phyloP scores from a whole-genome alignment of 1,140 invertebrate genomes.

The Drosophila sulfurigaster region DNA sequence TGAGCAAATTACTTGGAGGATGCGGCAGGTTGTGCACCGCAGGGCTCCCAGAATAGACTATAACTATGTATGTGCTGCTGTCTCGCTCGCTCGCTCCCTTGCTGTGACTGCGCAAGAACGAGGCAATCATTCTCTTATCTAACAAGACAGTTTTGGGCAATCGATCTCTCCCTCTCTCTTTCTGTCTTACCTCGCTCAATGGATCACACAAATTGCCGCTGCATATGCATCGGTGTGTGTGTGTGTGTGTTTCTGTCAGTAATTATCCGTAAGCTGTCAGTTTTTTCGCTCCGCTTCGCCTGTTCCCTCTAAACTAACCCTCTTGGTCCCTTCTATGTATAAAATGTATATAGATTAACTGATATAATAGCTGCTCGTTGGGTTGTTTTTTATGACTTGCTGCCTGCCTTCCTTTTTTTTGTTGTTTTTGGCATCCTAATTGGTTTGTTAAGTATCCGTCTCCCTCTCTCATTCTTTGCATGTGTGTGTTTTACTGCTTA shows the following conservation, averaged over 20 bases:
- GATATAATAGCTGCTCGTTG: slow-evolving; percentile 61
- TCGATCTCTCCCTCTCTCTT: slow-evolving; percentile 47
- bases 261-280: slow-evolving; percentile 84
- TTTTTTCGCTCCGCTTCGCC: slow-evolving; percentile 69
- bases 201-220: slow-evolving; percentile 79
- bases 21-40: slow-evolving; percentile 45
- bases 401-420: slow-evolving; percentile 39
- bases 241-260: slow-evolving; percentile 65
- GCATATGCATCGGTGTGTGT: slow-evolving; percentile 8
- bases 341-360: slow-evolving; percentile 55
- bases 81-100: background rate
- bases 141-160: slow-evolving; percentile 74
- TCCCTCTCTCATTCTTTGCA: slow-evolving; percentile 19
- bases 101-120: slow-evolving; percentile 2
- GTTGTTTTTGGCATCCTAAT: slow-evolving; percentile 79
- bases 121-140: slow-evolving; percentile 79
- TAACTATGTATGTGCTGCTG: background rate
- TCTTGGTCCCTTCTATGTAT: slow-evolving; percentile 7
- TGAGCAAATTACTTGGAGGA: slow-evolving; percentile 68
- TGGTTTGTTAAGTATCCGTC: slow-evolving; percentile 80
- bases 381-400: slow-evolving; percentile 66
- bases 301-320: background rate
- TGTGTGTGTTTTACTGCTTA: slow-evolving; percentile 49
- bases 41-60: slow-evolving; percentile 29
- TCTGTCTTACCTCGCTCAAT: slow-evolving; percentile 67